A percentile compares a stretch with the other conserved stretches of the same genome.
Evolutionary conservation across 1,140 invertebrate species (phyloP).

Genomic region (Cepaea nemoralis): DNA sequence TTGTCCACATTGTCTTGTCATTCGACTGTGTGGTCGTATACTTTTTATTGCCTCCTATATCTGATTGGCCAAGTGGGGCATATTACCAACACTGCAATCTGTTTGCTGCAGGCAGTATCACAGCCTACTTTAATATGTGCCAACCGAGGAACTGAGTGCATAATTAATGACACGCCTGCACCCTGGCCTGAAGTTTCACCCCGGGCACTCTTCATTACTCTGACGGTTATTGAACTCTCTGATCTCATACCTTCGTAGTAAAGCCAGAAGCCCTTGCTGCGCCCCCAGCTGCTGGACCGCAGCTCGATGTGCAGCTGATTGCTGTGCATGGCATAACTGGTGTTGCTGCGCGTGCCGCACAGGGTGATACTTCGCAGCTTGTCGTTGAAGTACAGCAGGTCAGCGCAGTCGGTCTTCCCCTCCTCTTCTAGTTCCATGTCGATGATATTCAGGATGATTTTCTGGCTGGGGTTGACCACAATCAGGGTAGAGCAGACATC

Average conservation of each 20-base stretch:
- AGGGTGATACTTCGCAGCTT: constrained; percentile 58
- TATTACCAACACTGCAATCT: too few relatives aligned
- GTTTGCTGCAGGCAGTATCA: too few relatives aligned
- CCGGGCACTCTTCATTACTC: too few relatives aligned
- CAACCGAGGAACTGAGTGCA: too few relatives aligned
- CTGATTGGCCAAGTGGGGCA: too few relatives aligned
- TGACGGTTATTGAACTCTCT: too few relatives aligned
- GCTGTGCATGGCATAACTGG: constrained; percentile 50
- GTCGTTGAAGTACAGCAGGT: constrained; percentile 64
- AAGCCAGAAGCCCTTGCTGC: constrained; percentile 68
- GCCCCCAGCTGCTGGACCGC: constrained; percentile 43
- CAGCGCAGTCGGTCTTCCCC: constrained; percentile 59
- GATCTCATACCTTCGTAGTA: constrained; percentile 67
- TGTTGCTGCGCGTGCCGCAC: constrained; percentile 59
- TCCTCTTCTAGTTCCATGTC: constrained; percentile 63
- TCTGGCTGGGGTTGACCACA: constrained; percentile 57
- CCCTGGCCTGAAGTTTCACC: too few relatives aligned
- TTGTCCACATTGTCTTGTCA: too few relatives aligned
- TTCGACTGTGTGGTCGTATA: too few relatives aligned
- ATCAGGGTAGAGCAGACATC: constrained; percentile 50
- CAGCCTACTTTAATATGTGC: too few relatives aligned
- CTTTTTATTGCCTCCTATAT: too few relatives aligned
- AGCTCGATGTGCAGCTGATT: constrained; percentile 59
- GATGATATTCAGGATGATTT: constrained; percentile 59
- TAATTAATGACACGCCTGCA: too few relatives aligned